A percentile compares a stretch with the other conserved stretches of the same genome.
Evolutionary conservation across 2,888 invertebrate species (phyloP).

Genomic region (Neoitamus cyanurus): DNA sequence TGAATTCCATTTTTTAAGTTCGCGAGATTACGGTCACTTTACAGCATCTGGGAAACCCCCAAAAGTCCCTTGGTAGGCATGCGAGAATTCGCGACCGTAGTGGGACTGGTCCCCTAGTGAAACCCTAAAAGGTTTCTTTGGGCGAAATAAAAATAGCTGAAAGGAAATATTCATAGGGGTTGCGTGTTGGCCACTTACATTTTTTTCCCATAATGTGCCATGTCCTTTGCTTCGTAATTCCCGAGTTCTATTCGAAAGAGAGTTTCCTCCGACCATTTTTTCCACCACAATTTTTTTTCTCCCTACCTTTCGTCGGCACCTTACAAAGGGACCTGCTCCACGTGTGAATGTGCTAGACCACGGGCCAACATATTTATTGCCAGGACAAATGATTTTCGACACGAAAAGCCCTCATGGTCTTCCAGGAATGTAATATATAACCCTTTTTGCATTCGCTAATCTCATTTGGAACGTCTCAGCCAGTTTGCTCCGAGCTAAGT

Average conservation of each 20-base stretch:
- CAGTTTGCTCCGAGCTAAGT: constrained; percentile 21
- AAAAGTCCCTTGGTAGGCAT: background rate
- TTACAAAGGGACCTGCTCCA: constrained; percentile 27
- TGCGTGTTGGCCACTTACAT: constrained; percentile 42
- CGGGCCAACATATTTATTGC: constrained; percentile 55
- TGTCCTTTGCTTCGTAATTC: constrained; percentile 44
- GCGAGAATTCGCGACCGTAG: background rate
- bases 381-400: constrained; percentile 56
- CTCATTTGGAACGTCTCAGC: constrained; percentile 22
- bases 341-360: constrained; percentile 52
- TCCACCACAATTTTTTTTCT: background rate
- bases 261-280: background rate
- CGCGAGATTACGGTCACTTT: background rate
- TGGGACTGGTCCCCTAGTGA: background rate
- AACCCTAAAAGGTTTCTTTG: constrained; percentile 31
- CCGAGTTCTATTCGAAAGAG: constrained; percentile 6
- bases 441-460: constrained; percentile 46
- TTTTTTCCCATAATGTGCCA: constrained; percentile 33
- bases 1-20: background rate
- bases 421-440: constrained; percentile 55
- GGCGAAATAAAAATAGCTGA: constrained; percentile 14
- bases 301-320: constrained; percentile 37
- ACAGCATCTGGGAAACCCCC: background rate
- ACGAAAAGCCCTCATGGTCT: constrained; percentile 56
- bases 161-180: constrained; percentile 14